Conservation (phyloP, 1,140 invertebrate genomes). For the Phocides pigmalion region DNA sequence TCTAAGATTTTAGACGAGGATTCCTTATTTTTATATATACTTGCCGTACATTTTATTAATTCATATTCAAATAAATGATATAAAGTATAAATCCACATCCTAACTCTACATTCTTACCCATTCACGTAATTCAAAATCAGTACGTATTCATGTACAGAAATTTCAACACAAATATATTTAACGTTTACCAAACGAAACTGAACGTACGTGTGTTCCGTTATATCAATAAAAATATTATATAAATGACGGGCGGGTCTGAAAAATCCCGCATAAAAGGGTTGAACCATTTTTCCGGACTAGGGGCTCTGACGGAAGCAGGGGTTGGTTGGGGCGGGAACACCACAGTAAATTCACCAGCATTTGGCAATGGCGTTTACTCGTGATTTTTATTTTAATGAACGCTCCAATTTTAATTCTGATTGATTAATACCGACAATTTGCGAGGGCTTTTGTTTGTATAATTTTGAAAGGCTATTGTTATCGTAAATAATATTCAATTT, state of each 20-base stretch:
- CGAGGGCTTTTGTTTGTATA: background rate
- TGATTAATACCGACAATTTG: background rate
- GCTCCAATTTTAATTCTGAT: background rate
- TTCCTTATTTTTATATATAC: too few species aligned
- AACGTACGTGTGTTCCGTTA: slow-evolving; percentile 12
- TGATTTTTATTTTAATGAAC: background rate
- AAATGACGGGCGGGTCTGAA: slow-evolving; percentile 10
- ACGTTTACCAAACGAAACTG: background rate
- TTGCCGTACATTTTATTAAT: too few species aligned
- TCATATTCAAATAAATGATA: too few species aligned
- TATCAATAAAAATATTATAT: slow-evolving; percentile 27
- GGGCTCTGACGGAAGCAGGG: slow-evolving; percentile 3
- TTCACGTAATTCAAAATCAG: background rate
- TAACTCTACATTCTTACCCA: too few species aligned
- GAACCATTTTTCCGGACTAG: slow-evolving; percentile 18
- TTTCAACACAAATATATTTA: slow-evolving; percentile 1
- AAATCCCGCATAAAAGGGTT: slow-evolving; percentile 33
- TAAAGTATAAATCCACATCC: too few species aligned
- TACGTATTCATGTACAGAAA: background rate
- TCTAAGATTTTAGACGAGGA: too few species aligned
- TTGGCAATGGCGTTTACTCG: background rate
- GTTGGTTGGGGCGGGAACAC: background rate
- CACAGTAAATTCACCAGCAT: background rate
- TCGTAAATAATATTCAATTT: background rate
- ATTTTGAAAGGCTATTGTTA: too few species aligned